phyloP scores from a whole-genome alignment of 2,113 vertebrate genomes.

The Argyrosomus japonicus region DNA sequence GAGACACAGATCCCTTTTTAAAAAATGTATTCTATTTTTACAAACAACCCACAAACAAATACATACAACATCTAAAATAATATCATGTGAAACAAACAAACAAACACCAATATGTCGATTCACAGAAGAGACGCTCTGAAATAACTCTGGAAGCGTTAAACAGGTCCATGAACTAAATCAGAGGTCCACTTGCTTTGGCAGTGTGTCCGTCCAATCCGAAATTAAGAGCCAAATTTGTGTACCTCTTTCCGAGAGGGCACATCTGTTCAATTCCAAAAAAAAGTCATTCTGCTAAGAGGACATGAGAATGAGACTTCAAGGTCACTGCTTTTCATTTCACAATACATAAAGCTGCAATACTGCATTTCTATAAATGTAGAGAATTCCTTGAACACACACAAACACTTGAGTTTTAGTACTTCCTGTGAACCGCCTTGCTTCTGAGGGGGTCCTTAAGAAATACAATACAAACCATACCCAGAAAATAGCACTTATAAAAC shows the following conservation, averaged over 20 bases:
- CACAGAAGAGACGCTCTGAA: neutral
- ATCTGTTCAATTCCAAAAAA: neutral
- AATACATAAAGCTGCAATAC: neutral
- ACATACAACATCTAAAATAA: neutral
- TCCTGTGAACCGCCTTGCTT: too few relatives aligned
- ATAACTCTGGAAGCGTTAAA: neutral
- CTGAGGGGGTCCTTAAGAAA: too few relatives aligned
- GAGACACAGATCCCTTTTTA: neutral
- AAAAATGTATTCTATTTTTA: neutral
- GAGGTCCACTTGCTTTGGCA: neutral
- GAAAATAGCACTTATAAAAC: neutral
- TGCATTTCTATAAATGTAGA: neutral
- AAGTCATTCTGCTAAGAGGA: neutral
- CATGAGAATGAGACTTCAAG: neutral
- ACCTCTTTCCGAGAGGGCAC: neutral
- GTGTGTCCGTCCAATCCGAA: too few relatives aligned
- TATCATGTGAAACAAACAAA: neutral
- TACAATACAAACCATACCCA: neutral
- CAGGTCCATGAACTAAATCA: neutral
- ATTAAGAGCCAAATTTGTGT: neutral
- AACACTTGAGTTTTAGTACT: neutral
- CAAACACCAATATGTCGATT: too few relatives aligned
- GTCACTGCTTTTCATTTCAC: constrained; percentile 1
- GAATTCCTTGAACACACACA: neutral
- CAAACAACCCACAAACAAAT: neutral